Conservation (phyloP, 2,113 vertebrate species). For the Zosterops hypoxanthus region DNA sequence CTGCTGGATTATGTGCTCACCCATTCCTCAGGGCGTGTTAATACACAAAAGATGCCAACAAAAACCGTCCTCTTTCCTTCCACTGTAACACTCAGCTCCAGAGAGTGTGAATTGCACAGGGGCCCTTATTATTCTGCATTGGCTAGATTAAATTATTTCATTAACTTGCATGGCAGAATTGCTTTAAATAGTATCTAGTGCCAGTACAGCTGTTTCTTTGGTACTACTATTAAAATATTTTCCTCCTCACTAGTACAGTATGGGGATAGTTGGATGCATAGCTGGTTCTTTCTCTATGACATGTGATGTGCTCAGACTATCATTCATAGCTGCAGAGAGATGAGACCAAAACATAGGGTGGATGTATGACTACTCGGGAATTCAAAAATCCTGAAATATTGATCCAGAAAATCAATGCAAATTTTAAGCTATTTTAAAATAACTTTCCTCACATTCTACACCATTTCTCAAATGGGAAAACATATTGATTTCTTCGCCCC, state of each 20-base stretch:
- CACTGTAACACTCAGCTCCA: neutral
- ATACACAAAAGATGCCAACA: neutral
- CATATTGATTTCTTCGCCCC: neutral
- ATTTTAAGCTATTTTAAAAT: constrained; percentile 7
- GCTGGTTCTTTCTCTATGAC: neutral
- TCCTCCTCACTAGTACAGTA: neutral
- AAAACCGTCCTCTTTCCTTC: neutral
- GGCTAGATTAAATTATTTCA: neutral
- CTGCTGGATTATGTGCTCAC: neutral
- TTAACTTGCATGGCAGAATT: neutral
- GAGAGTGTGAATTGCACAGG: neutral
- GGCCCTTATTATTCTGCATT: neutral
- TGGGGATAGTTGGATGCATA: neutral
- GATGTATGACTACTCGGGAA: neutral
- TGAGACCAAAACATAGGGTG: neutral
- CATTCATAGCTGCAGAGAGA: neutral
- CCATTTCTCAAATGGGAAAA: neutral
- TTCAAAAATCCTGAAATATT: constrained; percentile 16
- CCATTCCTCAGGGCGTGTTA: accelerated
- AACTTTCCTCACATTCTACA: neutral
- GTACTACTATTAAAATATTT: neutral
- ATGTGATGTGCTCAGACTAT: neutral
- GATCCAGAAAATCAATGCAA: constrained; percentile 6
- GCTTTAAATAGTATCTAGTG: neutral
- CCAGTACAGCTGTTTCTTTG: neutral